Evolutionary conservation across 2,797 vertebrate genomes (phyloP).

Genomic region (Hemitrygon akajei): DNA sequence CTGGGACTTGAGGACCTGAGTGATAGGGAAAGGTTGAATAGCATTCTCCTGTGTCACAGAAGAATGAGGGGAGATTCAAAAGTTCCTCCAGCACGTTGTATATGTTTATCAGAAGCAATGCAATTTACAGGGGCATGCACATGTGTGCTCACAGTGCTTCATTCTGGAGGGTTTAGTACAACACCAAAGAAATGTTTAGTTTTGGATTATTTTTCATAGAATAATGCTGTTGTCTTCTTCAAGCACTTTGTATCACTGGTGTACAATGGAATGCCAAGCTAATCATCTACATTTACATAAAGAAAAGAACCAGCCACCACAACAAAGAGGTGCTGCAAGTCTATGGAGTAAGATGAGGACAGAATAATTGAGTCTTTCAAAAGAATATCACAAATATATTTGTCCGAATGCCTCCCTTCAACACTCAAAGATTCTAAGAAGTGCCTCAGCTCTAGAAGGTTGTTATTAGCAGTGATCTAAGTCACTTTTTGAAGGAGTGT

Average conservation of each 20-base stretch:
- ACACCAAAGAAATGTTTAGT: background rate
- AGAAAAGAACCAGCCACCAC: background rate
- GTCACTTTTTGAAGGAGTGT: background rate
- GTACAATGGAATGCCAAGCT: background rate
- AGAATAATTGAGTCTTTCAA: background rate
- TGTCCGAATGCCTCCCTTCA: background rate
- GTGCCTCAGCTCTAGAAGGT: background rate
- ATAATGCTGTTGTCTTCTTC: background rate
- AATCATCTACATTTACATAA: background rate
- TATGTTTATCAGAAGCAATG: background rate
- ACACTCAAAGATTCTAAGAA: background rate
- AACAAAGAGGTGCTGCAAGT: background rate
- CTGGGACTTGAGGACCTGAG: too few species aligned
- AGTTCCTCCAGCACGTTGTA: too few species aligned
- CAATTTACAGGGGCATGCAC: background rate
- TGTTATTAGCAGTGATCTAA: conserved; percentile 4
- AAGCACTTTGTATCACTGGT: background rate
- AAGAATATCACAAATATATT: background rate
- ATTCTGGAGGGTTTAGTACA: background rate
- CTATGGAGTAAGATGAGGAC: background rate
- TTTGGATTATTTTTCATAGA: background rate
- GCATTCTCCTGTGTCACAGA: too few species aligned
- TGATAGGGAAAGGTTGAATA: too few species aligned
- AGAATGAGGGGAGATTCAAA: too few species aligned
- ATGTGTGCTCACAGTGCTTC: background rate